Conservation (phyloP, 2,797 vertebrate species). For the Rhadinocentrus ornatus region DNA sequence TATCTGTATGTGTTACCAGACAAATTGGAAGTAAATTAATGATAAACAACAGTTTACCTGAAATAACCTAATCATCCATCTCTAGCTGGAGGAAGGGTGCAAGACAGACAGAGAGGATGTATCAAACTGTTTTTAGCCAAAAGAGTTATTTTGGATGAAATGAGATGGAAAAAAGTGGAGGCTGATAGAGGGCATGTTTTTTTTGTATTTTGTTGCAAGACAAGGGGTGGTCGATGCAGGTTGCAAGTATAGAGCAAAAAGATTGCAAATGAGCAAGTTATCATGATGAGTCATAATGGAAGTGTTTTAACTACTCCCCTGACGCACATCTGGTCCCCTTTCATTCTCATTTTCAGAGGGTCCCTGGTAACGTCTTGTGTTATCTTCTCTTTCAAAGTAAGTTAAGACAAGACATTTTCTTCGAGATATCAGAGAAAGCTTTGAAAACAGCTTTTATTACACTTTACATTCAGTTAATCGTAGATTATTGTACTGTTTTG, state of each 20-base stretch:
- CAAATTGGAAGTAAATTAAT: conserved; percentile 27
- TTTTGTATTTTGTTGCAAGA: not conserved
- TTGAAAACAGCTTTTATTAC: not conserved
- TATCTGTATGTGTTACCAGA: conserved; percentile 31
- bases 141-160: conserved; percentile 39
- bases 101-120: conserved; percentile 11
- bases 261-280: conserved; percentile 9
- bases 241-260: conserved; percentile 5
- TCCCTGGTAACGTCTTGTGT: conserved; percentile 55
- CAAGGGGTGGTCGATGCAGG: conserved; percentile 56
- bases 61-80: conserved; percentile 13
- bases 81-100: not conserved
- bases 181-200: conserved; percentile 35
- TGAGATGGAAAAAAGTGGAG: conserved; percentile 67
- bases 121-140: not conserved
- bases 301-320: conserved; percentile 66
- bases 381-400: conserved; percentile 48
- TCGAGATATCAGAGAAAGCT: not conserved
- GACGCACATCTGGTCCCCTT: conserved; percentile 47
- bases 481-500: not conserved
- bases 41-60: not conserved
- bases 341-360: conserved; percentile 74
- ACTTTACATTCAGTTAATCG: not conserved
- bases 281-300: conserved; percentile 75
- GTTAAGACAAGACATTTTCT: conserved; percentile 35